phyloP scores from a whole-genome alignment of 2,113 vertebrate species.

The Gymnocephalus cernua region DNA sequence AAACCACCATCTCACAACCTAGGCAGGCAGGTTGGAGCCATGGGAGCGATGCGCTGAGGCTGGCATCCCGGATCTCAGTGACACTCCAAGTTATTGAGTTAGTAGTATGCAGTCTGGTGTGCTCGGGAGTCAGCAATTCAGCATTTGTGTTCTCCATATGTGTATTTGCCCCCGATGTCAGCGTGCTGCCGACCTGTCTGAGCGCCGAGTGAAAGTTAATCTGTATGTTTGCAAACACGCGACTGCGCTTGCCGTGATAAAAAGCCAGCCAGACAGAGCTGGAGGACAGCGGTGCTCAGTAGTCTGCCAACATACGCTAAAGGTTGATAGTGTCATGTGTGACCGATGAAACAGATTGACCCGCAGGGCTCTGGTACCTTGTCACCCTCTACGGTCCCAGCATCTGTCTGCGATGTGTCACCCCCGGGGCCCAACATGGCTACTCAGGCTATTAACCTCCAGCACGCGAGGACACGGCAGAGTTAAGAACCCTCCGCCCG shows the following conservation, averaged over 20 bases:
- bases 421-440: slow-evolving; percentile 75
- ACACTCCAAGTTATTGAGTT: slow-evolving; percentile 73
- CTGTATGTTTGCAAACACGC: slow-evolving; percentile 72
- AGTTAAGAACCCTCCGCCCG: slow-evolving; percentile 64
- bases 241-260: slow-evolving; percentile 55
- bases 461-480: slow-evolving; percentile 62
- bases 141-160: slow-evolving; percentile 56
- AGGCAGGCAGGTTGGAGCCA: slow-evolving; percentile 65
- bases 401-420: slow-evolving; percentile 78
- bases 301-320: slow-evolving; percentile 73
- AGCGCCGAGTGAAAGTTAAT: slow-evolving; percentile 64
- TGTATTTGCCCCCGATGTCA: slow-evolving; percentile 63
- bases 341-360: slow-evolving; percentile 80
- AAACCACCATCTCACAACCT: slow-evolving; percentile 49
- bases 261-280: slow-evolving; percentile 56
- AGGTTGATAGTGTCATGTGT: slow-evolving; percentile 77
- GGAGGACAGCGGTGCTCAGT: slow-evolving; percentile 63
- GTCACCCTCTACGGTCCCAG: slow-evolving; percentile 65
- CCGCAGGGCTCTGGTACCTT: slow-evolving; percentile 68
- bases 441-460: slow-evolving; percentile 82
- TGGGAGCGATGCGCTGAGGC: slow-evolving; percentile 42
- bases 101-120: slow-evolving; percentile 50
- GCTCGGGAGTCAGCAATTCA: slow-evolving; percentile 60
- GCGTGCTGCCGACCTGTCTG: slow-evolving; percentile 46
- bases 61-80: slow-evolving; percentile 56